A percentile compares a stretch with the other conserved stretches of the same genome.
These are phyloP conservation scores for Drosophila sturtevanti DNA, from an alignment of 1,140 invertebrate species.

Conservation along the genomic window DNA sequence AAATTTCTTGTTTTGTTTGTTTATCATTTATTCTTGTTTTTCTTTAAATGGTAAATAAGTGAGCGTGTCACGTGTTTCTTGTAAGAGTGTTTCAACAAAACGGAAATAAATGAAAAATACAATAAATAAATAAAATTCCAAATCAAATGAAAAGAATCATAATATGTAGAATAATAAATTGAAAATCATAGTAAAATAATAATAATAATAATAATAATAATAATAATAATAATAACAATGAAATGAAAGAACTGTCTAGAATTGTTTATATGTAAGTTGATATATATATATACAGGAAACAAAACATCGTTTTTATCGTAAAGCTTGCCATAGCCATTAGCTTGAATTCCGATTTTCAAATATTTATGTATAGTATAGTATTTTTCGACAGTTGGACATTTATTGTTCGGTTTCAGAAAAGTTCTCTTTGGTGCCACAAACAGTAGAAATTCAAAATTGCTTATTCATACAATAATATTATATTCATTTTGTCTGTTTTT, in stretches of 20 bases:
- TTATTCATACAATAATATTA: slow-evolving; percentile 23
- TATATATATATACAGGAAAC: slow-evolving; percentile 55
- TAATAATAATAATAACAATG: background rate
- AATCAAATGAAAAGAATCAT: slow-evolving; percentile 7
- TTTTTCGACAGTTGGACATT: slow-evolving; percentile 44
- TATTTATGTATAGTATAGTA: slow-evolving; percentile 23
- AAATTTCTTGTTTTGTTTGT: slow-evolving; percentile 18
- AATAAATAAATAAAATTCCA: slow-evolving; percentile 18
- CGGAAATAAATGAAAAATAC: slow-evolving; percentile 31
- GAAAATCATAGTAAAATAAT: background rate
- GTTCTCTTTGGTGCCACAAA: slow-evolving; percentile 87
- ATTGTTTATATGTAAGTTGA: slow-evolving; percentile 3
- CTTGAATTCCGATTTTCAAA: slow-evolving; percentile 46
- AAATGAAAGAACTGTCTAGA: slow-evolving; percentile 18
- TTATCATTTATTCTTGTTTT: slow-evolving; percentile 27
- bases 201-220: background rate
- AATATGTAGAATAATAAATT: slow-evolving; percentile 20
- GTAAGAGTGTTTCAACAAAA: slow-evolving; percentile 66
- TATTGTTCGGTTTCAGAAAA: slow-evolving; percentile 85
- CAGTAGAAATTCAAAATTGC: slow-evolving; percentile 79
- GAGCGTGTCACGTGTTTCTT: slow-evolving; percentile 72
- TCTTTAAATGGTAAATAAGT: slow-evolving; percentile 69
- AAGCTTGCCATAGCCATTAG: slow-evolving; percentile 51
- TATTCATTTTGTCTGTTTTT: slow-evolving; percentile 1
- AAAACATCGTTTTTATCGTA: slow-evolving; percentile 52